Evolutionary conservation across 2,113 vertebrate species (phyloP).

Genomic region (Capreolus pygargus): DNA sequence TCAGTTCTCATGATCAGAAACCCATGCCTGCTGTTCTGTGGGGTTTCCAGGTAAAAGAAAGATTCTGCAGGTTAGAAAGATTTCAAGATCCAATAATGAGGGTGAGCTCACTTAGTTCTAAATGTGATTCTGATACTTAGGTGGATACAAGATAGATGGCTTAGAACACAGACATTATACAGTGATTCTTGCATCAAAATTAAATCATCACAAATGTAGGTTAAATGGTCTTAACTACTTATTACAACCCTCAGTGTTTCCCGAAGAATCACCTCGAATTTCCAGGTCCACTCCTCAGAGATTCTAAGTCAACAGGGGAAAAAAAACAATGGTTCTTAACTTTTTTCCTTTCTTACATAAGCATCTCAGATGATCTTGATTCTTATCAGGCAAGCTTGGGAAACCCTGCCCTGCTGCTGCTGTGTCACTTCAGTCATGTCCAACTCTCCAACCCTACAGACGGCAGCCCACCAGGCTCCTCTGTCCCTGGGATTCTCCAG

Average conservation of each 20-base stretch:
- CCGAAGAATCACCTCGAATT: background rate
- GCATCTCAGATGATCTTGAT: background rate
- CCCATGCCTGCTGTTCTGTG: background rate
- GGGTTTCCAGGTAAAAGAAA: background rate
- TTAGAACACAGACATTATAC: background rate
- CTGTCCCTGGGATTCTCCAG: background rate
- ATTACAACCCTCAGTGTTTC: background rate
- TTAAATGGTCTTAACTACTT: background rate
- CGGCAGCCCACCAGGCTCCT: background rate
- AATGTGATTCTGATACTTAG: background rate
- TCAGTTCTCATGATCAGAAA: background rate
- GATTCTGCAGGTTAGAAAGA: background rate
- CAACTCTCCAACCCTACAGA: background rate
- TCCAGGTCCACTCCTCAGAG: background rate
- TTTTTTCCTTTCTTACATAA: background rate
- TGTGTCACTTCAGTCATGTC: background rate
- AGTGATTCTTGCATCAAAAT: background rate
- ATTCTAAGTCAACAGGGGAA: background rate
- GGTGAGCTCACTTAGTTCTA: background rate
- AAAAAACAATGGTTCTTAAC: background rate
- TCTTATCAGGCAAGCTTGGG: background rate
- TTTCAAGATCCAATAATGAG: background rate
- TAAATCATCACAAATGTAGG: background rate
- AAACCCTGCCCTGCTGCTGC: background rate
- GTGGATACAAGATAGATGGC: background rate